phyloP scores from a whole-genome alignment of 2,797 vertebrate genomes.

The Pantherophis vulpinus region DNA sequence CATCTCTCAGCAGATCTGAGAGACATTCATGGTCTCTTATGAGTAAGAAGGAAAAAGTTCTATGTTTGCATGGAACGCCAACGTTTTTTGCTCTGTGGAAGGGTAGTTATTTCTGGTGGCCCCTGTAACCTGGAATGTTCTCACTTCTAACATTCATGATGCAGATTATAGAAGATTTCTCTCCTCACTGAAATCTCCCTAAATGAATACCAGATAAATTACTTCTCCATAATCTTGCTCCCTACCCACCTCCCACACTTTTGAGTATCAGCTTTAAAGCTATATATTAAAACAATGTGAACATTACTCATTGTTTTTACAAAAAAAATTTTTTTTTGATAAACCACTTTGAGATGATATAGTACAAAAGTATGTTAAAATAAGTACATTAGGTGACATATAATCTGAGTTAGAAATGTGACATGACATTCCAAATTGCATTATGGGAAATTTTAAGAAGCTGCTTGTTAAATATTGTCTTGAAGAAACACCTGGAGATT shows the following conservation, averaged over 20 bases:
- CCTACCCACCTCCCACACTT: not conserved
- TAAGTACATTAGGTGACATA: not conserved
- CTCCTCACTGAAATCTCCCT: not conserved
- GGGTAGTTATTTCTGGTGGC: not conserved
- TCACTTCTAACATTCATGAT: not conserved
- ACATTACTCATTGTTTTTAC: not conserved
- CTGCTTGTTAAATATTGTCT: not conserved
- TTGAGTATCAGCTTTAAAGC: not conserved
- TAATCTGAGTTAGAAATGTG: conserved; percentile 6
- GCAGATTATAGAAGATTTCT: not conserved
- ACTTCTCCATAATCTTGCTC: not conserved
- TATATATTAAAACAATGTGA: not conserved
- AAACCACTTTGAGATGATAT: not conserved
- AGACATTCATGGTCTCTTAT: conserved; percentile 10
- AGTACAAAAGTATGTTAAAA: not conserved
- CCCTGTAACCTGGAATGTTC: not conserved
- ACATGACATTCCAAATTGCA: not conserved
- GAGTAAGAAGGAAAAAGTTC: not conserved
- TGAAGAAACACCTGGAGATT: not conserved
- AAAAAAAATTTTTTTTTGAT: not conserved
- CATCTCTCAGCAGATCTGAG: conserved; percentile 4
- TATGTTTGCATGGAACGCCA: not conserved
- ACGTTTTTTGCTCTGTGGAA: not conserved
- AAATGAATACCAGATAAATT: not conserved
- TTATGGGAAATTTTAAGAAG: conserved; percentile 1